Conservation (phyloP, 2,113 vertebrate genomes). For the Prochilodus magdalenae region DNA sequence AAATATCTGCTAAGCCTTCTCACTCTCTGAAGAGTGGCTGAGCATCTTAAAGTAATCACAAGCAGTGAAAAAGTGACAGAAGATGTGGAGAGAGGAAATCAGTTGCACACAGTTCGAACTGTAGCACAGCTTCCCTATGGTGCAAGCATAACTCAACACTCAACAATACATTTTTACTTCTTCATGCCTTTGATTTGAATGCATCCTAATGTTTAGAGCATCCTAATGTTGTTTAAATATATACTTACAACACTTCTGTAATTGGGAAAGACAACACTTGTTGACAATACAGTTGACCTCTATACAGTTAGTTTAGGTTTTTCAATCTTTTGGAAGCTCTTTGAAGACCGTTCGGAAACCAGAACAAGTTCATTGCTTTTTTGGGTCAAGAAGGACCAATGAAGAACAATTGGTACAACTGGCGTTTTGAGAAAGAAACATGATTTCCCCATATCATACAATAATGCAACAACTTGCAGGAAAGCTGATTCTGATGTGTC, state of each 20-base stretch:
- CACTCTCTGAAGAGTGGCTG: slow-evolving; percentile 21
- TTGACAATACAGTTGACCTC: no score
- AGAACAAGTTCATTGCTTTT: neutral
- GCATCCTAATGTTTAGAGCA: no score
- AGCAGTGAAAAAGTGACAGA: slow-evolving; percentile 38
- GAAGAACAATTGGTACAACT: neutral
- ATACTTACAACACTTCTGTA: no score
- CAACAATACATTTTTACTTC: neutral
- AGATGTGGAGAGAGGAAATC: slow-evolving; percentile 26
- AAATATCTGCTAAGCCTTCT: slow-evolving; percentile 26
- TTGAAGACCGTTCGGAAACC: neutral
- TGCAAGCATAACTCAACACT: neutral
- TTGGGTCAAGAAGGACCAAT: neutral
- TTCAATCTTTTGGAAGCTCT: neutral
- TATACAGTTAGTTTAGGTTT: neutral
- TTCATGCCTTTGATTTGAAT: neutral
- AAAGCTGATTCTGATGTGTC: neutral
- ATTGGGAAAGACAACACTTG: neutral
- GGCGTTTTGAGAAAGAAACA: neutral
- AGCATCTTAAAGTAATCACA: slow-evolving; percentile 56
- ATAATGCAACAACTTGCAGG: neutral
- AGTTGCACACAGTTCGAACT: slow-evolving; percentile 22
- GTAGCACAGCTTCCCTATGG: neutral
- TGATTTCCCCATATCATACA: neutral
- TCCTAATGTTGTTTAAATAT: neutral